Evolutionary conservation across 2,113 vertebrate genomes (phyloP).

Genomic region (human (Homo sapiens)): GRCh38 chr2:125307001-125307500

Average conservation of each 20-base stretch:
- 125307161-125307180: background rate
- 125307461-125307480: background rate
- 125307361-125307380: background rate
- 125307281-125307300: too few relatives aligned
- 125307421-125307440: background rate
- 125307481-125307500: background rate
- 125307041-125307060: background rate
- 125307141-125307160: background rate
- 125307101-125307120: too few relatives aligned
- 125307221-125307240: rapidly evolving
- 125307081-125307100: background rate
- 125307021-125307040: background rate
- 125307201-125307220: background rate
- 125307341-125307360: background rate
- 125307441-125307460: background rate
- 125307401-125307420: background rate
- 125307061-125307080: background rate
- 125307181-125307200: background rate
- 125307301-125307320: background rate
- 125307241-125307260: rapidly evolving
- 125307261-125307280: background rate
- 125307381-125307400: background rate
- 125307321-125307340: background rate
- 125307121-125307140: too few relatives aligned
- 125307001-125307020: background rate